Conservation (phyloP, 2,113 vertebrate species). For the Cebus imitator region DNA sequence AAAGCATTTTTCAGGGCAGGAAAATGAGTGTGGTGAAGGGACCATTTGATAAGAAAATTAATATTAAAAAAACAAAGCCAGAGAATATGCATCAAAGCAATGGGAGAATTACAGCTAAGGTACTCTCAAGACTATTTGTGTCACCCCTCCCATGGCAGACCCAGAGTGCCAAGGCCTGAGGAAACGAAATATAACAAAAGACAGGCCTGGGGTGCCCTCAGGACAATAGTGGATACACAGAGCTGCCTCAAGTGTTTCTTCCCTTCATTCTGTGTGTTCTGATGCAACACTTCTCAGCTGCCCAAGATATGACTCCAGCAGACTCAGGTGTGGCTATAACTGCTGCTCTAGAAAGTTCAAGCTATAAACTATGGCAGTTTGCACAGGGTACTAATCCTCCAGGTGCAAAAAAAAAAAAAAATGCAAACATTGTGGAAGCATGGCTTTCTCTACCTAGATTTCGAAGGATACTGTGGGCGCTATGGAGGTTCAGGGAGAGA, state of each 20-base stretch:
- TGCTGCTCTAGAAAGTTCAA: neutral
- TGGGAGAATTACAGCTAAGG: neutral
- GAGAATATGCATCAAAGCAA: neutral
- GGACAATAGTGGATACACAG: accelerated
- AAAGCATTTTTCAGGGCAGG: neutral
- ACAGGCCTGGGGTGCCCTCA: neutral
- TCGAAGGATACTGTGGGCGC: neutral
- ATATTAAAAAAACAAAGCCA: neutral
- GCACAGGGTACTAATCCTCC: neutral
- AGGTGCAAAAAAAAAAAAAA: neutral
- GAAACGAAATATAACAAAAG: neutral
- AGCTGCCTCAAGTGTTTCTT: neutral
- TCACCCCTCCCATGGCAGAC: neutral
- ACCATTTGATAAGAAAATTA: neutral
- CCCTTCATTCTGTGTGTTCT: neutral
- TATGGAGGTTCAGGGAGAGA: neutral
- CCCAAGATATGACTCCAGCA: neutral
- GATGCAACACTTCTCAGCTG: neutral
- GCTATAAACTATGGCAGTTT: neutral
- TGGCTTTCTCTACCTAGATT: neutral
- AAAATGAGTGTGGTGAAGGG: neutral
- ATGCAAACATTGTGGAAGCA: neutral
- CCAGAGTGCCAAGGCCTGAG: neutral
- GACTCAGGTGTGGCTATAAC: neutral
- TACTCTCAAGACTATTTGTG: neutral